Evolutionary conservation across 2,797 vertebrate species (phyloP), one percentile per base, ranked within the genome.

Genomic region (Esox lucius): DNA sequence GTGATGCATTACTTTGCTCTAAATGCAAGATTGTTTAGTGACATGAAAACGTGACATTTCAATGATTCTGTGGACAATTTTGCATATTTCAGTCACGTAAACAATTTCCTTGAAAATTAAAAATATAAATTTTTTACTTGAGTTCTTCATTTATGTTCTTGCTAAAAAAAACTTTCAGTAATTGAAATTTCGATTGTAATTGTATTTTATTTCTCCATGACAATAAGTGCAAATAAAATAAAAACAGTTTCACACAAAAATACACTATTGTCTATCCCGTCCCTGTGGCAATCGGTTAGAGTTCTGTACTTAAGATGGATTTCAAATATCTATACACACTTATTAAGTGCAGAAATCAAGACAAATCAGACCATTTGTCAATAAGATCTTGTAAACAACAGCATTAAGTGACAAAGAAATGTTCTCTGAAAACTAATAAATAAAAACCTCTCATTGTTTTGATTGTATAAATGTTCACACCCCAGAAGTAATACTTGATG

Each of bases 11-110:
- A 46, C 65, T 68, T 79, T 82, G 78, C 68, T 75, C 76, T 74
- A 22, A 46, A n/a, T 59, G n/a, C 31, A 31, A 33, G 6, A 11
- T 28, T 19, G 70, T 84, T 77, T 79, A 77, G 68, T 68, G 71
- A 74, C 77, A 73, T 77, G 48, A 31, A 61, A 65, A 73, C 78
- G 69, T 82, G 24, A 39, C 78, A 73, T 78, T 80, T 78, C 17
- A 42, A 31, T 74, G 51, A 42, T 39, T 74, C 12, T 17, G 49
- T 17, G 56, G 22, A 61, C 11, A 61, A 11, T 59, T 59, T 22
- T 22, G 8, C n/a, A 9, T 1, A 61, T 13, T 61, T 61, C 3
- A 26, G 12, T 26, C 17, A 53, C 16, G 1, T 49, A 49, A 49
- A 15, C 9, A 2, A 4, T 17, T 49, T 49, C 19, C 7, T 56